phyloP scores from a whole-genome alignment of 37 sponge, comb jelly and placozoan genomes.

The Aplysina aerophoba region DNA sequence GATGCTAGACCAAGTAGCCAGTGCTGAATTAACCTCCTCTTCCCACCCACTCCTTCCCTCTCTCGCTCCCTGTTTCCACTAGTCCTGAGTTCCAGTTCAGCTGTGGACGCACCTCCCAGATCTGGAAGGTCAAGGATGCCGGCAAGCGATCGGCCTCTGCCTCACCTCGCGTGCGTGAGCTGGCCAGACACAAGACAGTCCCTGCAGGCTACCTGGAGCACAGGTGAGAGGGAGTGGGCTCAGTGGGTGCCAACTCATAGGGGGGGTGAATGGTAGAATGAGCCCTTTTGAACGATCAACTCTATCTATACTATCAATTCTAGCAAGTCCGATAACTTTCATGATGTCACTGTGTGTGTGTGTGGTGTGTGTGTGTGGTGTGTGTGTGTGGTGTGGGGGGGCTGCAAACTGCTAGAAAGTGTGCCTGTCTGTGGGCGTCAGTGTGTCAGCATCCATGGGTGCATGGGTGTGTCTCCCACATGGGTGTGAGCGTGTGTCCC shows the following conservation, averaged over 20 bases:
- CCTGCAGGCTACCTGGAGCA: constrained; percentile 54
- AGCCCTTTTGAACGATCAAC: too few species aligned
- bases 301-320: too few species aligned
- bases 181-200: constrained; percentile 69
- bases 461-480: neutral
- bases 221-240: constrained; percentile 16
- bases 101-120: constrained; percentile 75
- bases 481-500: constrained; percentile 34
- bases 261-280: too few species aligned
- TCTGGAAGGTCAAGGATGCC: constrained; percentile 56
- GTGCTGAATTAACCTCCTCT: too few species aligned
- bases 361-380: too few species aligned
- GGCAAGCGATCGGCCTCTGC: constrained; percentile 36
- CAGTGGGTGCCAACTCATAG: too few species aligned
- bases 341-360: too few species aligned
- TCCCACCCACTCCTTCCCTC: neutral
- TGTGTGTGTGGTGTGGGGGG: too few species aligned
- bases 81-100: constrained; percentile 86
- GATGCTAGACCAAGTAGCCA: too few species aligned
- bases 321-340: too few species aligned
- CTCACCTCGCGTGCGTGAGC: constrained; percentile 37
- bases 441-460: neutral
- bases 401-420: too few species aligned
- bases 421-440: too few species aligned
- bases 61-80: neutral